Evolutionary conservation across 2,888 invertebrate genomes (phyloP).

Genomic region (Agrotis ipsilon): DNA sequence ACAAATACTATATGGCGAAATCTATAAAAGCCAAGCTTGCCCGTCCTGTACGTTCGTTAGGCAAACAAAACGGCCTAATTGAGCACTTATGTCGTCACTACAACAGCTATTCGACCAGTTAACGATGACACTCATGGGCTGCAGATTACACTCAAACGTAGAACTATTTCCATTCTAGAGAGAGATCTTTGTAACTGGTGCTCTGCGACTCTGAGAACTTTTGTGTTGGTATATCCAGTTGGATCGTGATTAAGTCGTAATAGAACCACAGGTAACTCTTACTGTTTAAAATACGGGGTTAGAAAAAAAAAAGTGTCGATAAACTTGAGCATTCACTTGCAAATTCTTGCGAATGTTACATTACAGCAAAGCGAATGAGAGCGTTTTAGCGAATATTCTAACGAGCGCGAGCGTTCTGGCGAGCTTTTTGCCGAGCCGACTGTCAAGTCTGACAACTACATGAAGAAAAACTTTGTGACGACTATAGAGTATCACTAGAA

Average conservation of each 20-base stretch:
- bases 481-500: too few species aligned
- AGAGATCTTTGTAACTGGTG: constrained; percentile 43
- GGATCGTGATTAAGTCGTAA: constrained; percentile 42
- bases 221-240: constrained; percentile 66
- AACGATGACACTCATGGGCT: constrained; percentile 35
- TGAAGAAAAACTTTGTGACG: too few species aligned
- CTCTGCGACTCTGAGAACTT: constrained; percentile 63
- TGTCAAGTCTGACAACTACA: too few species aligned
- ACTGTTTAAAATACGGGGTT: too few species aligned
- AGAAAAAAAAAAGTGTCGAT: too few species aligned
- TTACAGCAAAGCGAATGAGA: too few species aligned
- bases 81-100: constrained; percentile 73
- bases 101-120: constrained; percentile 48
- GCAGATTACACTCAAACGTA: constrained; percentile 21
- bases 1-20: constrained; percentile 11
- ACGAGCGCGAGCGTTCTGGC: too few species aligned
- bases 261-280: constrained; percentile 15
- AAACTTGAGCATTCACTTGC: too few species aligned
- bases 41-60: constrained; percentile 58
- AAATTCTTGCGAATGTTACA: too few species aligned
- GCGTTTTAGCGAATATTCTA: too few species aligned
- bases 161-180: constrained; percentile 24
- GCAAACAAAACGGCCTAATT: constrained; percentile 75
- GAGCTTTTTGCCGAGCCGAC: too few species aligned
- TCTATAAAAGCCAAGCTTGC: constrained; percentile 62